A percentile compares a stretch with the other conserved stretches of the same genome.
These are phyloP conservation scores for Albula goreensis DNA, from an alignment of 2,113 vertebrate species.

Conservation along the genomic window DNA sequence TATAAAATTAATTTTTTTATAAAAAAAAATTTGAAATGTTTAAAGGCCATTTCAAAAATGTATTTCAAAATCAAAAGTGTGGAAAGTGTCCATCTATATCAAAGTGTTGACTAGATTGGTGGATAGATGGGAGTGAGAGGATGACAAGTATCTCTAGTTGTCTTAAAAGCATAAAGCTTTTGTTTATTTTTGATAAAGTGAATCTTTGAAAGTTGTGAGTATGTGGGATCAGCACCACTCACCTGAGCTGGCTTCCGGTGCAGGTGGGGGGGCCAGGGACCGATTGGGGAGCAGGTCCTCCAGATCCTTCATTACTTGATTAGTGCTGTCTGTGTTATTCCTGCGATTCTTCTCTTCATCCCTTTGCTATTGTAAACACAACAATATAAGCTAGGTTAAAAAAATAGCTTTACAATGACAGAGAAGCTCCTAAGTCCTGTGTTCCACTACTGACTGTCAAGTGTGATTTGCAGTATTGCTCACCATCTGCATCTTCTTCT, in stretches of 20 bases:
- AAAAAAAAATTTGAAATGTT: no score
- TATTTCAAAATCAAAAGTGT: no score
- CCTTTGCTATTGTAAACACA: slow-evolving; percentile 71
- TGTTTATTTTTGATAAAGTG: not conserved
- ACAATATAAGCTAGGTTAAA: not conserved
- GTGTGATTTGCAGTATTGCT: slow-evolving; percentile 29
- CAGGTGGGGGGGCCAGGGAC: slow-evolving; percentile 48
- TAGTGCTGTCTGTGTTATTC: slow-evolving; percentile 80
- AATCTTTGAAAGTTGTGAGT: not conserved
- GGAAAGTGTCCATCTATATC: no score
- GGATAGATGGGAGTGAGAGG: no score
- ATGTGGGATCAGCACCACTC: not conserved
- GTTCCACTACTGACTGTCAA: no score
- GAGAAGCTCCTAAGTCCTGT: not conserved
- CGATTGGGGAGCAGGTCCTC: slow-evolving; percentile 73
- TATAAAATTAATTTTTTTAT: no score
- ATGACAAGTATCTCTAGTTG: no score
- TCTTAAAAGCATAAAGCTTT: not conserved
- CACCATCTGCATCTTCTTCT: slow-evolving; percentile 96
- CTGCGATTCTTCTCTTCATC: slow-evolving; percentile 91
- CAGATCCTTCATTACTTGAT: slow-evolving; percentile 76
- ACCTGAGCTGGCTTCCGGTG: slow-evolving; percentile 42
- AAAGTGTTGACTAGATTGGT: no score
- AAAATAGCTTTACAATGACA: not conserved
- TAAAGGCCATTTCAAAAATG: no score